phyloP scores from a whole-genome alignment of 2,797 vertebrate species.

The Ficedula albicollis region DNA sequence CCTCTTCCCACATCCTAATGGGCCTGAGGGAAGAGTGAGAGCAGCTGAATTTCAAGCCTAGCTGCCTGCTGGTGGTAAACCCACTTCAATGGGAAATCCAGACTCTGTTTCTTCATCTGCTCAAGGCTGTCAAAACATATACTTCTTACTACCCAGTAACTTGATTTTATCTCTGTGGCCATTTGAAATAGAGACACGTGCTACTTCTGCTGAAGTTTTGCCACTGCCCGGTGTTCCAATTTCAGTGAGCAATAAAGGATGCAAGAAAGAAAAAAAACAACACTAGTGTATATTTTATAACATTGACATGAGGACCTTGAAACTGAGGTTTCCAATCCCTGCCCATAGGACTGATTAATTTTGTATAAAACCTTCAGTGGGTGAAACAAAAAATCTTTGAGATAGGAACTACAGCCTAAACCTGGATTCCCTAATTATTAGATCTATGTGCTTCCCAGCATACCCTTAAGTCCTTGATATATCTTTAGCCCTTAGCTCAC shows the following conservation, averaged over 20 bases:
- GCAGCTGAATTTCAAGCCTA: background rate
- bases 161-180: background rate
- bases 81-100: background rate
- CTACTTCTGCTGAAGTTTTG: background rate
- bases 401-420: background rate
- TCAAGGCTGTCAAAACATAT: background rate
- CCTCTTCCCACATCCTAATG: background rate
- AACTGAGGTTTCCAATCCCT: background rate
- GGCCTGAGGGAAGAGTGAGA: accelerated
- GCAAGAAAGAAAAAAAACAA: background rate
- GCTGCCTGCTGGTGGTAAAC: background rate
- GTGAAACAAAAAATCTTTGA: background rate
- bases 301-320: background rate
- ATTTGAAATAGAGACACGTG: background rate
- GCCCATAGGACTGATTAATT: background rate
- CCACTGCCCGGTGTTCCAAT: background rate
- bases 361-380: background rate
- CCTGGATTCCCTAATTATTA: background rate
- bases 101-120: background rate
- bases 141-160: background rate
- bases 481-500: background rate
- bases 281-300: background rate
- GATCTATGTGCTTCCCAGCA: background rate
- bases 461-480: background rate
- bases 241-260: background rate